phyloP scores from a whole-genome alignment of 2,888 invertebrate genomes.

The Mactromeris polynyma region DNA sequence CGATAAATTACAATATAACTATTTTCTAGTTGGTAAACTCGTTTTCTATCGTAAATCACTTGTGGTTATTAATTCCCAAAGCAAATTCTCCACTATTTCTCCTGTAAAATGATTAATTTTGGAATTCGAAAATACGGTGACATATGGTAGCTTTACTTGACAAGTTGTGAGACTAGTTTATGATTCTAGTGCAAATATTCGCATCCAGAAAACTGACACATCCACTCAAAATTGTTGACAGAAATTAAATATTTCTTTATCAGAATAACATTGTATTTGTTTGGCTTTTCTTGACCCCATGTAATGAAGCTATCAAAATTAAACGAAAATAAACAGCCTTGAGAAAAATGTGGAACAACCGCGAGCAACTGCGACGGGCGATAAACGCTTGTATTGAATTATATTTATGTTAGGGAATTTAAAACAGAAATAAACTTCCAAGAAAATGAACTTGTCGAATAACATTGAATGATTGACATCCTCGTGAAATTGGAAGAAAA shows the following conservation, averaged over 20 bases:
- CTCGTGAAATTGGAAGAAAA: not conserved
- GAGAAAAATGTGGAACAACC: not conserved
- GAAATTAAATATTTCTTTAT: constrained; percentile 5
- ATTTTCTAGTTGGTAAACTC: not conserved
- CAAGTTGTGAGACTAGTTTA: constrained; percentile 16
- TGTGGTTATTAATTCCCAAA: not conserved
- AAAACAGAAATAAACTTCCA: constrained; percentile 7
- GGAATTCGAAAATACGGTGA: constrained; percentile 22
- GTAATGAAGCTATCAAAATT: constrained; percentile 22
- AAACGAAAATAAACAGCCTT: constrained; percentile 10
- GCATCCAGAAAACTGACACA: not conserved
- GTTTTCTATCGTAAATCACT: not conserved
- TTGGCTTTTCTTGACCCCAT: constrained; percentile 14
- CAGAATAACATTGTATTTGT: constrained; percentile 7
- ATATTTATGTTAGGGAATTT: not conserved
- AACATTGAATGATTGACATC: not conserved
- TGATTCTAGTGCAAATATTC: constrained; percentile 17
- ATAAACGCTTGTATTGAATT: constrained; percentile 10
- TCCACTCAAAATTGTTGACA: constrained; percentile 20
- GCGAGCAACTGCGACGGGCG: not conserved
- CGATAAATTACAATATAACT: constrained; percentile 12
- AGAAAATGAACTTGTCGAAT: constrained; percentile 1
- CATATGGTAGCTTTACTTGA: constrained; percentile 23
- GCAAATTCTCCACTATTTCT: not conserved
- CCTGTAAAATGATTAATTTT: constrained; percentile 16